These are phyloP conservation scores for Pristionchus exspectatus DNA, from an alignment of 2,888 invertebrate genomes.

Conservation along the genomic window DNA sequence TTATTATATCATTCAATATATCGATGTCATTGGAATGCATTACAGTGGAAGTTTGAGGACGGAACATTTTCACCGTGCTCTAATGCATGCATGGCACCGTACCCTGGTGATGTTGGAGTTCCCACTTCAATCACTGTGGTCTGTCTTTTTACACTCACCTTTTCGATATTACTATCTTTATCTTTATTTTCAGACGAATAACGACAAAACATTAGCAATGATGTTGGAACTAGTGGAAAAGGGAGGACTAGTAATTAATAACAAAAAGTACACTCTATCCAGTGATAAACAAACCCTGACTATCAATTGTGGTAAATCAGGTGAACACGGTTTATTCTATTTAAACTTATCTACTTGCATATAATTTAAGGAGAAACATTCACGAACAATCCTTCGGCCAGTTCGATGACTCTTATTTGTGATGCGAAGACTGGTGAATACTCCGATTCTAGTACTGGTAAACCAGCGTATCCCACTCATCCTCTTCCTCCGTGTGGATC, in stretches of 20 bases:
- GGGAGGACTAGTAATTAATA: background rate
- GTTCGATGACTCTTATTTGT: background rate
- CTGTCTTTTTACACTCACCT: background rate
- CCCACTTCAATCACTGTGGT: constrained; percentile 26
- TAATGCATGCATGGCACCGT: background rate
- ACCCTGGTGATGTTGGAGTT: background rate
- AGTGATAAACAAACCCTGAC: background rate
- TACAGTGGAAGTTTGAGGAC: background rate
- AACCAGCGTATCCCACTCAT: background rate
- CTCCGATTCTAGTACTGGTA: background rate
- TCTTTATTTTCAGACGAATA: background rate
- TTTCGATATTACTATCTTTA: background rate
- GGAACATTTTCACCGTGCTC: background rate
- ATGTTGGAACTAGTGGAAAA: too few species aligned
- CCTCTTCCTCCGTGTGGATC: background rate
- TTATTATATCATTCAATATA: too few species aligned
- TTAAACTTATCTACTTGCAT: too few species aligned
- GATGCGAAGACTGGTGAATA: background rate
- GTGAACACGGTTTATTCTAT: background rate
- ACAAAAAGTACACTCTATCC: background rate
- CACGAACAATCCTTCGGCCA: background rate
- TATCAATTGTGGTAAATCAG: background rate
- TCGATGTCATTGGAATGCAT: too few species aligned
- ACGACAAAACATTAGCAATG: background rate
- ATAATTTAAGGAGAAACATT: background rate